Percentiles rank a stretch among this genome's conserved stretches.
Evolutionary conservation across 64 coral and sea anemone genomes (phyloP).

Genomic region (Stichodactyla helianthus): DNA sequence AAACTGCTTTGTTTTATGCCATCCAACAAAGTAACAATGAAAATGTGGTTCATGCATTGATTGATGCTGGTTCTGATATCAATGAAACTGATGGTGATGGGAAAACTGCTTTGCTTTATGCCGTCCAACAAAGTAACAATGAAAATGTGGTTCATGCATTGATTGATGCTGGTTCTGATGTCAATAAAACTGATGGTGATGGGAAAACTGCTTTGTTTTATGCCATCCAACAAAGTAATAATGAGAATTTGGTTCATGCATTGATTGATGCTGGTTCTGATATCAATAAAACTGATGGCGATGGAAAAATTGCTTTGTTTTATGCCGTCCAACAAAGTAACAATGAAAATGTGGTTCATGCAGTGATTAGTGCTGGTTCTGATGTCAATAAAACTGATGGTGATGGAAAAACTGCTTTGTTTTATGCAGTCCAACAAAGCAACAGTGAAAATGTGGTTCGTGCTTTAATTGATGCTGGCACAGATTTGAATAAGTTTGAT

Average conservation of each 20-base stretch:
- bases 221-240: neutral
- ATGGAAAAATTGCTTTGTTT: neutral
- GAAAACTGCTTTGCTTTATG: neutral
- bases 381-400: neutral
- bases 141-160: neutral
- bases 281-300: neutral
- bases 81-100: neutral
- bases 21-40: neutral
- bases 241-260: neutral
- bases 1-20: slow-evolving; percentile 1
- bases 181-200: neutral
- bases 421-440: neutral
- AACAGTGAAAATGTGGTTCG: neutral
- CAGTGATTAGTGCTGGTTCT: neutral
- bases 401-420: neutral
- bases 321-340: neutral
- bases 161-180: neutral
- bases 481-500: neutral
- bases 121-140: neutral
- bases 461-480: neutral
- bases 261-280: neutral
- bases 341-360: neutral
- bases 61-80: neutral
- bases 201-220: neutral
- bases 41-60: neutral